phyloP scores from a whole-genome alignment of 1,140 invertebrate species.

The Eubasilissa regina region DNA sequence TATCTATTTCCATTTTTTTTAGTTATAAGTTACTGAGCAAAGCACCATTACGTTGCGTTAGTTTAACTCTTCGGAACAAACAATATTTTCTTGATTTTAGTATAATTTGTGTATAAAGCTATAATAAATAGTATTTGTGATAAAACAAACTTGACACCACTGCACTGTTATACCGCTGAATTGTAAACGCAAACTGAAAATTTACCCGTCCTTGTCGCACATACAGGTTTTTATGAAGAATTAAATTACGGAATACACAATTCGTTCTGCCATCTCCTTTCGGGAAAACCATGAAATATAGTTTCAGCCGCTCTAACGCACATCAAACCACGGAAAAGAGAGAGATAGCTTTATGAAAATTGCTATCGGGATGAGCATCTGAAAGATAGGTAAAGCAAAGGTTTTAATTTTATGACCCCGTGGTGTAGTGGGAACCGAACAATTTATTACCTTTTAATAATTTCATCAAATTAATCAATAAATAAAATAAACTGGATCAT shows the following conservation, averaged over 20 bases:
- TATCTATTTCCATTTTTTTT: too few species aligned
- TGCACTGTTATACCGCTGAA: conserved; percentile 15
- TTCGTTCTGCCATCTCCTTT: conserved; percentile 56
- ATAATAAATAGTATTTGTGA: too few species aligned
- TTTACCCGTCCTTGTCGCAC: conserved; percentile 31
- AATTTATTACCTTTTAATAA: background rate
- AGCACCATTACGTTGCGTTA: too few species aligned
- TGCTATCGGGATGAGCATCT: conserved; percentile 56
- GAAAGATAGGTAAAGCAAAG: conserved; percentile 50
- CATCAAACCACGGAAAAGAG: background rate
- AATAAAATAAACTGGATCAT: too few species aligned
- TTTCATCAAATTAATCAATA: too few species aligned
- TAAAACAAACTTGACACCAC: background rate
- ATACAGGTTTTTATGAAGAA: conserved; percentile 42
- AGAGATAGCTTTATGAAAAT: conserved; percentile 32
- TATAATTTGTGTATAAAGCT: too few species aligned
- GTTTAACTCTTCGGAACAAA: too few species aligned
- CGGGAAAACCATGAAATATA: conserved; percentile 30
- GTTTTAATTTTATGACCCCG: conserved; percentile 34
- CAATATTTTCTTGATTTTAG: too few species aligned
- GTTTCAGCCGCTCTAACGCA: background rate
- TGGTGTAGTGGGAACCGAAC: conserved; percentile 12
- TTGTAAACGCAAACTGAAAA: background rate
- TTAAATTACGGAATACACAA: conserved; percentile 59
- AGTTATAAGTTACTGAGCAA: too few species aligned